Evolutionary conservation across 2,113 vertebrate species (phyloP), one percentile per base, ranked within the genome.

Genomic region (Indri indri): DNA sequence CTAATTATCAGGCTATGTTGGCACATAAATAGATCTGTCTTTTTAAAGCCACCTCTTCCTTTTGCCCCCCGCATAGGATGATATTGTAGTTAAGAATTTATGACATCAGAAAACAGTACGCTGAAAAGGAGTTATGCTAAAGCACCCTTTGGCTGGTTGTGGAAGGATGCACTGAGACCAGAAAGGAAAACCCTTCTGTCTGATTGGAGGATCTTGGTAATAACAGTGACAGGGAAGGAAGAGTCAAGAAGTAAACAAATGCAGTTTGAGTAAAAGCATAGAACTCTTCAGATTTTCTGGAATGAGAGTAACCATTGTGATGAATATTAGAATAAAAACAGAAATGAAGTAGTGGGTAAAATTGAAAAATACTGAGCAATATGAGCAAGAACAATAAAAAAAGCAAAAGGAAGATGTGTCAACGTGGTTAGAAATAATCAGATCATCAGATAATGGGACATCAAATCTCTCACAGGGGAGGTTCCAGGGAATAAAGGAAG

Each of bases 1-100:
- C 94, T 96, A 57, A 92, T 96, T 50, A 93, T n/a, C 73, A 54
- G 80, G 32, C 68, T 65, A 23, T 77, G 25, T 65, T 66, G 52
- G 86, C 54, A 42, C 27, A 71, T 80, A 61, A 73, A 25, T 71
- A 82, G 65, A 81, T 71, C 50, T 77, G 61, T 63, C 70, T 70
- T 88, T 88, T 90, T 57, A 63, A 79, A 94, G 10, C 45, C 12
- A 6, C 63, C 34, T 77, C 79, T 22, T 37, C 2, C 22, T 81
- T 32, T 77, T 71, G 47, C 65, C n/a, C 87, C 42, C 57, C 45
- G 3, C 54, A 12, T 50, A 34, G 83, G 70, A 59, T 91, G 92
- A 63, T 90, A 42, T 57, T 16, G 23, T 74, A 37, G 77, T 37
- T 87, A 50, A 25, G 47, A 57, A 40, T 68, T 68, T 47, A 37